A percentile compares a stretch with the other conserved stretches of the same genome.
phyloP scores from a whole-genome alignment of 2,888 invertebrate genomes.

The Nomada goodeniana region DNA sequence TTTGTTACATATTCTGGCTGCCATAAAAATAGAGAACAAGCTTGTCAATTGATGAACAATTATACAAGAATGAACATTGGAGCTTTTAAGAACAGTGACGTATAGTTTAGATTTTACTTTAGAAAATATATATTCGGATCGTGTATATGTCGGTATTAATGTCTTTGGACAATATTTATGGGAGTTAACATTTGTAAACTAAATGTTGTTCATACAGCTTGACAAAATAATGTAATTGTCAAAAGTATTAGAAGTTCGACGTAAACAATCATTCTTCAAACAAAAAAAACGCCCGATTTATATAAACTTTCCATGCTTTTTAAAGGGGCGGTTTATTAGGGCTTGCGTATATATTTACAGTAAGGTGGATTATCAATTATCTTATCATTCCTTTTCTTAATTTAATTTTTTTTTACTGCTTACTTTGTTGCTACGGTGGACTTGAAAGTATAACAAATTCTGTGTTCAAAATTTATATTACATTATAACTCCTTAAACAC shows the following conservation, averaged over 20 bases:
- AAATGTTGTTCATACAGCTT: constrained; percentile 34
- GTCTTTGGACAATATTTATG: constrained; percentile 57
- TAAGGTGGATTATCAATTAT: constrained; percentile 30
- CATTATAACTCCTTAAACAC: constrained; percentile 7
- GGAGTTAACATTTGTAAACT: constrained; percentile 49
- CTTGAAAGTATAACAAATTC: constrained; percentile 14
- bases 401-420: constrained; percentile 14
- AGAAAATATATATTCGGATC: constrained; percentile 43
- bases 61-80: constrained; percentile 48
- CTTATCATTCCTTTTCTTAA: constrained; percentile 49
- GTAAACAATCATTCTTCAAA: constrained; percentile 17
- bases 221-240: constrained; percentile 34
- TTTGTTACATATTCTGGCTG: constrained; percentile 81
- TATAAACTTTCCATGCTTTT: constrained; percentile 30
- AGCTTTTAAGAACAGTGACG: constrained; percentile 50
- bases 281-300: constrained; percentile 15
- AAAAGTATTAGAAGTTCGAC: constrained; percentile 33
- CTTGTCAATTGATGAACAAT: constrained; percentile 62
- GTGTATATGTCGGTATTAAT: constrained; percentile 60
- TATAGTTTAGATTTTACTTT: constrained; percentile 54
- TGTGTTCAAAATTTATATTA: constrained; percentile 7
- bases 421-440: constrained; percentile 17
- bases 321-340: constrained; percentile 23
- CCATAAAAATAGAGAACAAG: constrained; percentile 76
- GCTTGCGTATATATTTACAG: constrained; percentile 20